Percentiles rank a stretch among this genome's conserved stretches.
Conservation (phyloP, 2,113 vertebrate species). For the Felis catus region DNA sequence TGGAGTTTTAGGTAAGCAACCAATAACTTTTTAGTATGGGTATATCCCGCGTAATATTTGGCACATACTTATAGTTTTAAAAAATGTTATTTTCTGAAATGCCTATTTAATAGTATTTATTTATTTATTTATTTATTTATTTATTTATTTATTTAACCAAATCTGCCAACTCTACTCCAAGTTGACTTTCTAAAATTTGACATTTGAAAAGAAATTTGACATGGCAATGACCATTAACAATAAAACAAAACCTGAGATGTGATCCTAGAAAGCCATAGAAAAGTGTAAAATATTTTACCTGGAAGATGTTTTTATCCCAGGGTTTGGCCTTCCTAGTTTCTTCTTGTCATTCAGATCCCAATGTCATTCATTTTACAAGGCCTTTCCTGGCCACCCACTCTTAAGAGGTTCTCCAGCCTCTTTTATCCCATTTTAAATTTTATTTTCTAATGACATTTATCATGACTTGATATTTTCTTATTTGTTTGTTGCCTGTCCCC, state of each 20-base stretch:
- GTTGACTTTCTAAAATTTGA: slow-evolving; percentile 39
- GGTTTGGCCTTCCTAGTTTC: neutral
- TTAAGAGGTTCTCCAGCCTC: neutral
- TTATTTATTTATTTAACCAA: neutral
- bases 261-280: neutral
- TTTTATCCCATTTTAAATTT: neutral
- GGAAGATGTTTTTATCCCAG: neutral
- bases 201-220: slow-evolving; percentile 26
- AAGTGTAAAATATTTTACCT: neutral
- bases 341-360: neutral
- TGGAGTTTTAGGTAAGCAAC: slow-evolving; percentile 17
- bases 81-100: neutral
- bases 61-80: neutral
- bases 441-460: slow-evolving; percentile 8
- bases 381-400: neutral
- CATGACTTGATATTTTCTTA: neutral
- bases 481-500: neutral
- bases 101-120: neutral
- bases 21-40: neutral
- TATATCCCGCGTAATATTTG: neutral
- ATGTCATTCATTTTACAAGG: slow-evolving; percentile 5
- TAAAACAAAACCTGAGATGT: neutral
- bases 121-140: neutral
- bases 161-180: neutral
- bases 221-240: neutral